These are phyloP conservation scores for Labeo catla DNA, from an alignment of 2,113 vertebrate species.

Conservation along the genomic window DNA sequence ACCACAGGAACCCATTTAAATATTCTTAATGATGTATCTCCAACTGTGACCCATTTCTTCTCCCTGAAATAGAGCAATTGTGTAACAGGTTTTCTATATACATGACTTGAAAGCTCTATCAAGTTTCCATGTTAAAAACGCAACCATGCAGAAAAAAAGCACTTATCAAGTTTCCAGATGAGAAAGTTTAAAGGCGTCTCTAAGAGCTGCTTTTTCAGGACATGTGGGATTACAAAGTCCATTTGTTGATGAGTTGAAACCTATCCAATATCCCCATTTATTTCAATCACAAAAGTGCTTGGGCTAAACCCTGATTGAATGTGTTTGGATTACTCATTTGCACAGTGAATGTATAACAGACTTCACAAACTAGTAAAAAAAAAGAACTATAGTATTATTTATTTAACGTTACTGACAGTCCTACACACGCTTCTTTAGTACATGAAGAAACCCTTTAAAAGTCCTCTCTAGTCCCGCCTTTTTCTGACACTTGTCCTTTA, in stretches of 20 bases:
- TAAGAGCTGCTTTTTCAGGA: neutral
- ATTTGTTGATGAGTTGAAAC: neutral
- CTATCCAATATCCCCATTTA: neutral
- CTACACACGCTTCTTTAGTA: neutral
- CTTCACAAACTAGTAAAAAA: neutral
- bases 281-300: slow-evolving; percentile 22
- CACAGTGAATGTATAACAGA: neutral
- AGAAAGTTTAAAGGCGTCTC: slow-evolving; percentile 6
- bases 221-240: neutral
- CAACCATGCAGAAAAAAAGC: slow-evolving; percentile 4
- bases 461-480: slow-evolving; percentile 22
- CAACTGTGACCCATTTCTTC: slow-evolving; percentile 92
- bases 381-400: neutral
- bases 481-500: slow-evolving; percentile 44
- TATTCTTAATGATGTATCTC: slow-evolving; percentile 87
- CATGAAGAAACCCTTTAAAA: slow-evolving; percentile 36
- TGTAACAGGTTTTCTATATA: slow-evolving; percentile 12
- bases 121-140: neutral
- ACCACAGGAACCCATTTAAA: slow-evolving; percentile 91
- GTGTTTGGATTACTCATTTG: neutral
- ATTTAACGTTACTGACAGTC: neutral
- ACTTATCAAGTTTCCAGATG: neutral
- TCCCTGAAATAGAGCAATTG: slow-evolving; percentile 73
- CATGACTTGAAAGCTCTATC: neutral
- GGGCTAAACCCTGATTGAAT: neutral